Base-by-base conservation (phyloP, 2,113 vertebrate species). In the Myotis davidii region DNA sequence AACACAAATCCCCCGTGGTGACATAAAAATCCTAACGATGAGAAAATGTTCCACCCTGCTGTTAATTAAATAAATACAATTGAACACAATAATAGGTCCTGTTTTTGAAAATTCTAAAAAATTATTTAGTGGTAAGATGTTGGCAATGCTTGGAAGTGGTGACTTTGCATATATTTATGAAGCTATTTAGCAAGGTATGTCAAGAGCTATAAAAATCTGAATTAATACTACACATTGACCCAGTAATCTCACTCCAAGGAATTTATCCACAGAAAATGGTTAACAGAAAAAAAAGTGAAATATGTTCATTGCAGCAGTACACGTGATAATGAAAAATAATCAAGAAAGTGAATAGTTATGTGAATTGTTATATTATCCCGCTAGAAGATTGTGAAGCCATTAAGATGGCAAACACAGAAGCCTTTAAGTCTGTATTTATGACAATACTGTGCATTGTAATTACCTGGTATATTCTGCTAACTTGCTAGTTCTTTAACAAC, bases 241-340 rank as follows among this genome's bases (percentile, higher is more conserved):
- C 76, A 91, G 67, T 89, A 72, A 70, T 95, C 64, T 93, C 42
- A 74, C 64, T 85, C 83, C 73, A 85, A 73, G 93, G 78, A 94
- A 94, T 96, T 90, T 88, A 92, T 88, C 48, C 52, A 73, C 21
- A 85, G 89, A 95, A 94, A 86, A 91, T 95, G 45, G 52, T 88
- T 92, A 82, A 88, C 70, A 90, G 79, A 56, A 79, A 94, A 86
- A 79, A 78, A 39, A 2, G 32, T 69, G 27, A 73, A 94, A 77
- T 0, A 1, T 81, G 27, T 76, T 94, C 42, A 87, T 96, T 94
- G 72, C 23, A 67, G 70, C 85, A 94, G 9, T 94, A 45, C 72
- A 92, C 78, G 34, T 82, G 83, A 90, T 95, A 88, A 85, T 95
- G 85, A 95, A 95, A 96, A 84, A 82, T 94, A 97, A 94, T 95